Evolutionary conservation across 1,140 invertebrate species (phyloP), one percentile per base, ranked within the genome.

Genomic region (Drosophila trapezifrons): DNA sequence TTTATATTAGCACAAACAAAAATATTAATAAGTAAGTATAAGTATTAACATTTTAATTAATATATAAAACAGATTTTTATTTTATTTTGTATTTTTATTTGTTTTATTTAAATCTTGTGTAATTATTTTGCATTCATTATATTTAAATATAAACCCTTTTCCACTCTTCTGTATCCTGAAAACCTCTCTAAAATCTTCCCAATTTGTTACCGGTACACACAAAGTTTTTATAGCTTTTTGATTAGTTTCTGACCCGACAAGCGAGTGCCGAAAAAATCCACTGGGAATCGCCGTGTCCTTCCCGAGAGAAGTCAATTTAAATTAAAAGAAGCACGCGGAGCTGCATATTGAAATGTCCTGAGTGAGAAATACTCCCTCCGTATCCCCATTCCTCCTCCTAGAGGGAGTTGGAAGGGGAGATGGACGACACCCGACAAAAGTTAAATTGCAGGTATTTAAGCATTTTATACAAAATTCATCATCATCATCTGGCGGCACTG

Each of bases 371-470:
- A 15, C 54, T 57, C 10, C 55, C 29, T 43, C 18, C 12, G 2
- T n/a, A 37, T 32, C 25, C 18, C 54, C 60, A n/a, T 15, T 4
- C 18, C 18, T 3, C n/a, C 29, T 12, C 12, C 15, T 13, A 22
- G 27, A 32, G 20, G 27, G 20, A 22, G 4, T 2, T 20, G 40
- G 20, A 25, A n/a, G 42, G 38, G 29, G 20, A 60, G 63, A 56
- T 62, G 73, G 64, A 77, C 74, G 74, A 60, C 49, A 59, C 64
- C 37, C 60, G 75, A 60, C 83, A 76, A 86, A 90, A 90, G 87
- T 90, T 90, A 90, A 90, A 90, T 90, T 90, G 86, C 87, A 78
- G 82, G 87, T 90, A 90, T 90, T 90, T 90, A 90, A 90, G 86
- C 67, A 83, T 90, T 90, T 90, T 90, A 90, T 87, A 83, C 81